phyloP scores from a whole-genome alignment of 2,888 invertebrate genomes.

The Rhagophthalmus giganteus region DNA sequence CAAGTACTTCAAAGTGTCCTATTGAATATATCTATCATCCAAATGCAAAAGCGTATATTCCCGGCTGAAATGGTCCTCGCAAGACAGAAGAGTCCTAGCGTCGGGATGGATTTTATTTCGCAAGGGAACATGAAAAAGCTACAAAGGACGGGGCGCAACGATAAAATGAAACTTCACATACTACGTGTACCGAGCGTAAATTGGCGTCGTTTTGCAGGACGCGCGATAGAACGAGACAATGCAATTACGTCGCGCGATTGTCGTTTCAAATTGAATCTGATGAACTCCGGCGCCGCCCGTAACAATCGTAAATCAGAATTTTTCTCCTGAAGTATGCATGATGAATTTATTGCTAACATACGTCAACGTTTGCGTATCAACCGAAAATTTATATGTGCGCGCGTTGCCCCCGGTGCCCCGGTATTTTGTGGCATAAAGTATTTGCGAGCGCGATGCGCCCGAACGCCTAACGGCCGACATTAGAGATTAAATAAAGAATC shows the following conservation, averaged over 20 bases:
- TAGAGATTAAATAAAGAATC: constrained; percentile 7
- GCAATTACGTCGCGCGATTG: constrained; percentile 20
- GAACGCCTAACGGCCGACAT: constrained; percentile 12
- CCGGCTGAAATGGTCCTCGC: constrained; percentile 15
- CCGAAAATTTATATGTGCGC: constrained; percentile 26
- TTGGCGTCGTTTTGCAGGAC: constrained; percentile 20
- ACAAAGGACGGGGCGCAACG: constrained; percentile 12
- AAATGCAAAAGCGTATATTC: constrained; percentile 20
- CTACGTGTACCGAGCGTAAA: constrained; percentile 18
- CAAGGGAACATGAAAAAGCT: constrained; percentile 17
- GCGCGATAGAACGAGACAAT: constrained; percentile 20
- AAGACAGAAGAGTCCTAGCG: constrained; percentile 15
- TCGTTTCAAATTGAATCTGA: constrained; percentile 24
- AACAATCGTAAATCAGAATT: constrained; percentile 36
- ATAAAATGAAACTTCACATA: constrained; percentile 9
- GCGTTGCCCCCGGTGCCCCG: constrained; percentile 11
- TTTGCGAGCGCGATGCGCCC: constrained; percentile 17
- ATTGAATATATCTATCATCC: constrained; percentile 19
- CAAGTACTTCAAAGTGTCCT: constrained; percentile 1
- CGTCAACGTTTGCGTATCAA: constrained; percentile 35
- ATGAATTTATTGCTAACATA: constrained; percentile 36
- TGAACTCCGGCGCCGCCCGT: constrained; percentile 26
- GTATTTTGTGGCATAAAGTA: constrained; percentile 26
- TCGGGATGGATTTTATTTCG: constrained; percentile 21
- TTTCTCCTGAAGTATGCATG: constrained; percentile 33